Evolutionary conservation across 2,888 invertebrate genomes (phyloP), one percentile per base, ranked within the genome.

Genomic region (Rhaphigaster nebulosa): DNA sequence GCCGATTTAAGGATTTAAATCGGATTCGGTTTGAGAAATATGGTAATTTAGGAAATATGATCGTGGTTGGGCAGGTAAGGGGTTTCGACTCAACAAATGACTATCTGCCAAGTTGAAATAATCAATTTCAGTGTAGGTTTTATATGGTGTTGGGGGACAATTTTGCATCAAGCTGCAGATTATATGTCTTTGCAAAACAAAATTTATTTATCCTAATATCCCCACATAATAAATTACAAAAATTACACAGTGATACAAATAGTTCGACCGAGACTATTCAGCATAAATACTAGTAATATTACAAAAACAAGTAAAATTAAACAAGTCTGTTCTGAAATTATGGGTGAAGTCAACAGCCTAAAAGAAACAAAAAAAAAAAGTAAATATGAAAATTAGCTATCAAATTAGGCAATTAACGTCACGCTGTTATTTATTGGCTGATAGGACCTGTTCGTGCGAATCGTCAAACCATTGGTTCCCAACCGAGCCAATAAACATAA

Each of bases 341-440:
- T 29, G 2, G 29, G 10, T n/a, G 18, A 29, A 15, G 52, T 52
- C 52, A 52, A 52, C 52, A 52, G 52, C 15, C 18, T 15, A 52
- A n/a, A 60, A 60, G 5, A 60, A n/a, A 1, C 1, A 60, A 60
- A 60, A 65, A 65, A 0, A 18, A 18, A 5, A n/a, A 41, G 3
- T 50, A 20, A 84, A n/a, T 1, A n/a, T n/a, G 2, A 13, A n/a
- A 50, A 84, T 26, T 1, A 50, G 26, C 84, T 12, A 45, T n/a
- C 10, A 84, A 41, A 84, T 84, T n/a, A n/a, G 45, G 45, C 13
- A 45, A 45, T 84, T 50, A 84, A 41, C 13, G 84, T n/a, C 84
- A 45, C 15, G 15, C 45, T 45, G n/a, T n/a, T 45, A 84, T 84
- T 84, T 84, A 84, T 84, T n/a, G 84, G 84, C 45, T 84, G 84